Base-by-base conservation (phyloP, 1,140 invertebrate species). In the Scaptomyza graminum region DNA sequence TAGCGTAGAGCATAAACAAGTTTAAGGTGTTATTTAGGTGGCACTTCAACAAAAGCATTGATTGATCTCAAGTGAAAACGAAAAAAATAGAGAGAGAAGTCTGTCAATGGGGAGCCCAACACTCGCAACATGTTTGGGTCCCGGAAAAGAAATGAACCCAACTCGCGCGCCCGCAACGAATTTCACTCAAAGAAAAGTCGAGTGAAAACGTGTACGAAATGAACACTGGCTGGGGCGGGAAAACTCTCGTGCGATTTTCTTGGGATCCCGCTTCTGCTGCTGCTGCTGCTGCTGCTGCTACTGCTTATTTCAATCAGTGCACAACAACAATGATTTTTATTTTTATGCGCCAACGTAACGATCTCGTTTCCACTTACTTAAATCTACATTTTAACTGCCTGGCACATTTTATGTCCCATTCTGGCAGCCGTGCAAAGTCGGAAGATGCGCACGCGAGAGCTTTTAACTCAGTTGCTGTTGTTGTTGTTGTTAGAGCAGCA, bases 331-430 rank as follows among this genome's bases (percentile, higher is more conserved):
- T 88, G 90, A 91, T 90, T 91, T 91, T 91, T 90, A 91, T 91
- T 91, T 91, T 91, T 89, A 91, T 91, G 87, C 87, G 84, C 78
- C 74, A 81, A 88, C 82, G 85, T 91, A 89, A 91, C 90, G 90
- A 91, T 91, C 90, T 91, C 90, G 90, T 91, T 91, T 91, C 90
- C 90, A 91, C 90, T 91, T 90, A 91, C 90, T 91, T 91, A 91
- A 91, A 91, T 90, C 89, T 90, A 90, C 90, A 82, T 91, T 91
- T 89, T 90, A 89, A 91, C 87, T 89, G 84, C 84, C 79, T 85
- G 84, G 84, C 83, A 83, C 88, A 87, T 90, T 91, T 90, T 84
- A 90, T 90, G 85, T 91, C 90, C 82, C 89, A 88, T 89, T 91
- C 90, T 91, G 57, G 74, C 90, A 84, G 64, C 78, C 78, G 79